Evolutionary conservation across 2,797 vertebrate genomes (phyloP), one percentile per base, ranked within the genome.

Genomic region (Phoxinus dragarum): DNA sequence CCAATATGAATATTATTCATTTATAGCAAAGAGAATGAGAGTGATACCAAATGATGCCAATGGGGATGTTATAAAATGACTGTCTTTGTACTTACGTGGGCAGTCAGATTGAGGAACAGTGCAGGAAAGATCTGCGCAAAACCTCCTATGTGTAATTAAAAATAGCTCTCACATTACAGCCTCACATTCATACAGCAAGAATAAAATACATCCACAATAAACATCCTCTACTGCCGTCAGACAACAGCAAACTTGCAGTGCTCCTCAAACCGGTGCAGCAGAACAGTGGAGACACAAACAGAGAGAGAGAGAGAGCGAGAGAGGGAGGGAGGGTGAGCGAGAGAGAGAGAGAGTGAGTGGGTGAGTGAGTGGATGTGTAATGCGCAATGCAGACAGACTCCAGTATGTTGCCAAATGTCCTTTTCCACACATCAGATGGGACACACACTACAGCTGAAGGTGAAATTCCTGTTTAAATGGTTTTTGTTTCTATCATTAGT

Each of bases 301-400:
- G 47, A 66, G 34, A 76, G 66, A 61, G 67, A 90, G 84, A 68
- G 80, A 27, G 81, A 42, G 79, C 73, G 73, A 11, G 54, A 52
- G 72, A 23, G 78, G 27, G 40, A 3, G 54, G 4, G 21, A 9
- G 49, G 34, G 89, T 34, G 68, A 19, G 66, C n/a, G 76, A 31
- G 49, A 47, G 47, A 14, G 80, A 66, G 85, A n/a, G 71, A 71
- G 27, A 64, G 59, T 16, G 80, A 73, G 80, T 40, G 49, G 21
- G 88, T 40, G 68, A 34, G 56, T 54, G 82, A 68, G 93, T 92
- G 94, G 64, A 79, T 61, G 83, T 84, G 83, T 80, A 80, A 85
- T 85, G 95, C 94, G 94, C 94, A 96, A 95, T 95, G 95, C 95
- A 95, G 95, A 94, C 94, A 94, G 91, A 92, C 93, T 93, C 94